A percentile compares a stretch with the other conserved stretches of the same genome.
Conservation (phyloP, 1,140 invertebrate genomes). For the Oreohelix idahoensis region DNA sequence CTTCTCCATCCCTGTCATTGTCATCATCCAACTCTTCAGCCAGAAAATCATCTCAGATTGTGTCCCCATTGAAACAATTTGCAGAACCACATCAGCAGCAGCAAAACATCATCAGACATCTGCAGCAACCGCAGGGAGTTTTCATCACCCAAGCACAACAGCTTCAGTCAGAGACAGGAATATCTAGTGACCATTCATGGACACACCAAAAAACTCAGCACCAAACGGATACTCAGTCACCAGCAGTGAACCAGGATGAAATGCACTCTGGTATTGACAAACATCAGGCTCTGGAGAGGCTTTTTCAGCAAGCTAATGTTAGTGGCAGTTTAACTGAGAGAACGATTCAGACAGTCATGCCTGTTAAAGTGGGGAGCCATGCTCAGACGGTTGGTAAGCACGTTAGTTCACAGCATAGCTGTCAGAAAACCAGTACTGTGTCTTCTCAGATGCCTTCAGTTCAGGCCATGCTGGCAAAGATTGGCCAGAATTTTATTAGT, state of each 20-base stretch:
- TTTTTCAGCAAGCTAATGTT: slow-evolving; percentile 15
- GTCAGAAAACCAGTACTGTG: background rate
- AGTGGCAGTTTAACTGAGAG: background rate
- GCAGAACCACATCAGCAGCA: background rate
- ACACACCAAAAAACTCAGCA: background rate
- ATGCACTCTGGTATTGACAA: background rate
- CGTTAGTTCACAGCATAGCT: background rate
- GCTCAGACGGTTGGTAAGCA: slow-evolving; percentile 6
- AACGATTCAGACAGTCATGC: background rate
- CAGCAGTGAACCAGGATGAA: background rate
- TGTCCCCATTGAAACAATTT: background rate
- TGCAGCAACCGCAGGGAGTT: background rate
- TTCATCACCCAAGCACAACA: background rate
- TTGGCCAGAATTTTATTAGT: background rate
- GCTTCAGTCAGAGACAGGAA: background rate
- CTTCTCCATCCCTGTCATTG: background rate
- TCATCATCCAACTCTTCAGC: background rate
- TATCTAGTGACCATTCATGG: background rate
- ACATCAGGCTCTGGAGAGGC: slow-evolving; percentile 20
- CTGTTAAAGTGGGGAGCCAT: slow-evolving; percentile 6
- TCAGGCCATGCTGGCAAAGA: background rate
- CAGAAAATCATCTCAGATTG: background rate
- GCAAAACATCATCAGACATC: background rate
- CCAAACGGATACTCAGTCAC: background rate
- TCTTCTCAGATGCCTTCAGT: slow-evolving; percentile 6